Percentiles rank a stretch among this genome's conserved stretches.
Evolutionary conservation across 2,888 invertebrate species (phyloP).

Genomic region (Drosophila infuscata): DNA sequence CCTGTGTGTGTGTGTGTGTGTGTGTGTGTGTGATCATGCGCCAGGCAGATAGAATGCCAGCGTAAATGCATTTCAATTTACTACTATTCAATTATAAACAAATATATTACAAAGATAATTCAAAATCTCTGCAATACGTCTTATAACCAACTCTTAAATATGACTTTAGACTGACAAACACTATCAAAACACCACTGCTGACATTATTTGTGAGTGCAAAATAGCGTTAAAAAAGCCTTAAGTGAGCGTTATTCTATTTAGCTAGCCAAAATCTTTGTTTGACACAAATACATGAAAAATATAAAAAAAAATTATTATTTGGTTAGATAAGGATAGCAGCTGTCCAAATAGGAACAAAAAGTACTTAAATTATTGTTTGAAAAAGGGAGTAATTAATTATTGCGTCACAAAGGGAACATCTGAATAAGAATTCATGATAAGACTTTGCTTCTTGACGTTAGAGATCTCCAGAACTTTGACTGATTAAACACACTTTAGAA

Average conservation of each 20-base stretch:
- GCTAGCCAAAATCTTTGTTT: neutral
- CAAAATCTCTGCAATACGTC: slow-evolving; percentile 5
- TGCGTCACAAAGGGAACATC: neutral
- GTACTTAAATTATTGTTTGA: neutral
- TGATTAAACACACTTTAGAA: neutral
- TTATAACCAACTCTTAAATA: slow-evolving; percentile 15
- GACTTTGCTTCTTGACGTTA: neutral
- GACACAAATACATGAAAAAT: neutral
- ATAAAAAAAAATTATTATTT: neutral
- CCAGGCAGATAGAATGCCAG: slow-evolving; percentile 47
- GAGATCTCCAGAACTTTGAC: neutral
- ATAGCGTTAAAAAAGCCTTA: neutral
- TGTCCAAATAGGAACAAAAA: neutral
- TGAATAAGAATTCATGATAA: neutral
- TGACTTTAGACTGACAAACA: neutral
- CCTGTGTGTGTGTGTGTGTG: slow-evolving; percentile 16
- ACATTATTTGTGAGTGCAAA: neutral
- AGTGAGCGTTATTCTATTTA: neutral
- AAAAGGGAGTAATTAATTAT: neutral
- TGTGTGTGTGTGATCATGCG: slow-evolving; percentile 67
- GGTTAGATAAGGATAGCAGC: slow-evolving; percentile 17
- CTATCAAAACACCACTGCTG: neutral
- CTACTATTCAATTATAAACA: slow-evolving; percentile 59
- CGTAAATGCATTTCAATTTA: slow-evolving; percentile 67
- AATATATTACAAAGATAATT: slow-evolving; percentile 29